Base-by-base conservation (phyloP, 2,797 vertebrate species). In the Periophthalmus magnuspinnatus region DNA sequence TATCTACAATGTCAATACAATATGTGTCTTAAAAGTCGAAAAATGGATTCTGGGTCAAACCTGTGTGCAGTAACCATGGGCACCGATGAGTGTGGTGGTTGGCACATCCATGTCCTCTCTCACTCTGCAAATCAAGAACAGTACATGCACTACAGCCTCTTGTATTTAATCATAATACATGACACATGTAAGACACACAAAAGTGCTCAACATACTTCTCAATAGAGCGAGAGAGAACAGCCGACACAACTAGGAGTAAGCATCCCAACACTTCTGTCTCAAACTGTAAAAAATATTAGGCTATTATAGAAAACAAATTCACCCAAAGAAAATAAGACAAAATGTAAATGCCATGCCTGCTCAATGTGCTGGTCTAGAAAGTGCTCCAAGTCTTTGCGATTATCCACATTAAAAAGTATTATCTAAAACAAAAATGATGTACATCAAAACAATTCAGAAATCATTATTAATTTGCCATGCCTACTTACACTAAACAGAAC, bases 31-130 rank as follows among this genome's bases (percentile, higher is more conserved):
- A 55, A 22, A 55, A 21, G 21, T 55, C 6, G 0, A 50, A 50
- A 55, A 52, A 55, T 21, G 21, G 52, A 10, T 22, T 54, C 21
- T 11, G 52, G 47, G 21, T 22, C 52, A 55, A 77, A 99, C 97
- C 95, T 99, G 97, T 24, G 96, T 97, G 78, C 97, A 99, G 84
- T 98, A 99, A 69, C 96, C 95, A 0, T 99, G 95, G 19, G 95
- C 95, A 70, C 96, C 97, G 0, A 99, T 98, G 69, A 99, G 82
- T 0, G 92, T 88, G 78, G 83, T 94, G 8, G 93, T 94, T 22
- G 93, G 90, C 33, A 97, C 92, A 0, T 98, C 97, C 52, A 99
- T 97, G 79, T 98, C 97, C 21, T 90, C 92, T 82, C 89, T 94
- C 28, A 97, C 80, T 69, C 97, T 98, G 83, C 67, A 52, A 2